These are phyloP conservation scores for Cyphomyrus discorhynchus DNA, from an alignment of 2,113 vertebrate species.

Conservation along the genomic window DNA sequence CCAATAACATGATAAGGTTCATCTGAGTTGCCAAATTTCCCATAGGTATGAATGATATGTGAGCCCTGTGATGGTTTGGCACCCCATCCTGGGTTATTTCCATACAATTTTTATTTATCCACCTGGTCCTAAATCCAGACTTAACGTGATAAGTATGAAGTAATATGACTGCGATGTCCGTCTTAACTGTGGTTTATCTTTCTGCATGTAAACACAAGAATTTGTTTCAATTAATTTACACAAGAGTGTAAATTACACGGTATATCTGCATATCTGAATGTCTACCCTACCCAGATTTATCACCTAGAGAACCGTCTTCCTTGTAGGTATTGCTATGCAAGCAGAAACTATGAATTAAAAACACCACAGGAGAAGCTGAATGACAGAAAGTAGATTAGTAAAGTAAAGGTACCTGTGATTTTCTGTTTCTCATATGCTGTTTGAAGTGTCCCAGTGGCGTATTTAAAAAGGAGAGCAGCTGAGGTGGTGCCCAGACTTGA, in stretches of 20 bases:
- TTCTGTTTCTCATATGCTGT: background rate
- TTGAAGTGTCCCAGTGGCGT: background rate
- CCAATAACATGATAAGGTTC: too few species aligned
- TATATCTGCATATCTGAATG: background rate
- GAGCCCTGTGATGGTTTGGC: background rate
- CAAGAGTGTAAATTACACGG: background rate
- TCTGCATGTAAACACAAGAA: background rate
- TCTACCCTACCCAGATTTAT: background rate
- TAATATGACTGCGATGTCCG: background rate
- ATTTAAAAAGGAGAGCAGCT: background rate
- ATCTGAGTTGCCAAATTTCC: too few species aligned
- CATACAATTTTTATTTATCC: background rate
- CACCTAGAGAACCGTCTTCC: background rate
- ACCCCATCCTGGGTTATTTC: background rate
- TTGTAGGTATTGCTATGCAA: background rate
- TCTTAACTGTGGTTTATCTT: background rate
- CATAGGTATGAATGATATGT: background rate
- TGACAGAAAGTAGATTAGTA: background rate
- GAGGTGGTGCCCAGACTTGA: slow-evolving; percentile 19
- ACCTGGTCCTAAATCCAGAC: background rate
- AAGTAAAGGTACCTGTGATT: background rate
- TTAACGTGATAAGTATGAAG: background rate
- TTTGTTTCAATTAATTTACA: background rate
- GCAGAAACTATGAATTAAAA: background rate
- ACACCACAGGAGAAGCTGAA: background rate